Evolutionary conservation across 2,797 vertebrate genomes (phyloP).

Genomic region (Cuniculus paca): DNA sequence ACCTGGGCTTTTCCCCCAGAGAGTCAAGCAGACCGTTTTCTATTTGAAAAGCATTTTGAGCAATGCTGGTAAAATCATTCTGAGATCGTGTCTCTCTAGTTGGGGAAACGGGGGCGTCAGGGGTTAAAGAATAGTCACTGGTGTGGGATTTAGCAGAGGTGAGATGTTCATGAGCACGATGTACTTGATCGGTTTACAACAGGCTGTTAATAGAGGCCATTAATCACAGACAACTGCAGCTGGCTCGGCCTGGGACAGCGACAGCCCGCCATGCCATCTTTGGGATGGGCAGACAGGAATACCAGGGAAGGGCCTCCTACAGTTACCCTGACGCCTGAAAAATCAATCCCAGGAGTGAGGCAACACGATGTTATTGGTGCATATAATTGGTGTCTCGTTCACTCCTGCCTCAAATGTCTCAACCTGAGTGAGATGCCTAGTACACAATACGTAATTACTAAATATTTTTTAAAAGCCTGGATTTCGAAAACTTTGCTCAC

Average conservation of each 20-base stretch:
- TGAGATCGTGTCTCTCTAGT: not conserved
- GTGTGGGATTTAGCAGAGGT: not conserved
- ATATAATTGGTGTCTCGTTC: not conserved
- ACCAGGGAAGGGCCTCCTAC: not conserved
- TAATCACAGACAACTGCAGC: conserved; percentile 82
- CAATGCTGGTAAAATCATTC: not conserved
- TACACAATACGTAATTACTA: not conserved
- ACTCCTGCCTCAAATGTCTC: not conserved
- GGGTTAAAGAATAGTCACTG: not conserved
- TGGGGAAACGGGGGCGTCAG: not conserved
- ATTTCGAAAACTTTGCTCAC: not conserved
- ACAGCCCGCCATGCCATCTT: not conserved
- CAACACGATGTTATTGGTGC: not conserved
- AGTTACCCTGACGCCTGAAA: not conserved
- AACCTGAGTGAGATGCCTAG: not conserved
- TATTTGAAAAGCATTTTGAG: not conserved
- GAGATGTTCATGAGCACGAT: conserved; percentile 7
- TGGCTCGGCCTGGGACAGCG: conserved; percentile 67
- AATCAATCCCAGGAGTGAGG: not conserved
- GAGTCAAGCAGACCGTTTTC: not conserved
- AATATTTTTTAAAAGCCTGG: not conserved
- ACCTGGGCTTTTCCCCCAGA: not conserved
- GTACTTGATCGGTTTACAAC: conserved; percentile 63
- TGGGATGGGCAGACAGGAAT: not conserved
- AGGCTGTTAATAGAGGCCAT: conserved; percentile 66